phyloP scores from a whole-genome alignment of 2,113 vertebrate genomes.

The Platanista minor region DNA sequence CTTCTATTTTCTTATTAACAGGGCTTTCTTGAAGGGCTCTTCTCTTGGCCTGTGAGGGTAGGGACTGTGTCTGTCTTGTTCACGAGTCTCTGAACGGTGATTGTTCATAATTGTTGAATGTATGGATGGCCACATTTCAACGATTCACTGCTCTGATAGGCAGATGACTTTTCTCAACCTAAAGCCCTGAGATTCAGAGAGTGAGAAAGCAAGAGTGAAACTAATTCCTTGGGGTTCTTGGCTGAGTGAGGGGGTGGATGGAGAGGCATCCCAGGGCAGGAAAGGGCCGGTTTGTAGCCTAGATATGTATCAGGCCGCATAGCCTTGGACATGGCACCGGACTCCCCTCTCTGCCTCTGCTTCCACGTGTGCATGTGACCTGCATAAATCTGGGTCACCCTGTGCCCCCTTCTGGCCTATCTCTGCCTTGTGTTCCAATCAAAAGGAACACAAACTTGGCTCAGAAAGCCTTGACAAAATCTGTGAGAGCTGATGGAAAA shows the following conservation, averaged over 20 bases:
- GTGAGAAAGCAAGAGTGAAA: neutral
- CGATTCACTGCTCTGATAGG: conserved; percentile 10
- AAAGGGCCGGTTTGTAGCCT: neutral
- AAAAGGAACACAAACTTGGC: neutral
- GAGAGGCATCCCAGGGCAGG: neutral
- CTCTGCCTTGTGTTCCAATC: neutral
- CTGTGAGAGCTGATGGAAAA: neutral
- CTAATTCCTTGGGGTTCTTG: neutral
- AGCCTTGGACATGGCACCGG: rapidly evolving
- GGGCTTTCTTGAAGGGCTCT: neutral
- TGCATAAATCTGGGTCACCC: neutral
- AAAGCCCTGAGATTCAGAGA: neutral
- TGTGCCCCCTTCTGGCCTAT: neutral
- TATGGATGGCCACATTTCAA: conserved; percentile 1
- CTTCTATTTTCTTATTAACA: neutral
- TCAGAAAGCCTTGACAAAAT: neutral
- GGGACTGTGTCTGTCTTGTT: neutral
- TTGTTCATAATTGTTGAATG: neutral
- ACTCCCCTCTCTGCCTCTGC: neutral
- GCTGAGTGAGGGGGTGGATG: neutral
- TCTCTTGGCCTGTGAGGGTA: neutral
- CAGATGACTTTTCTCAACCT: conserved; percentile 38
- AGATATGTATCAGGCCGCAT: rapidly evolving
- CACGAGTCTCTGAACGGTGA: neutral
- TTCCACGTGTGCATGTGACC: neutral